Evolutionary conservation across 2,888 invertebrate genomes (phyloP), one percentile per base, ranked within the genome.

Genomic region (Platycheirus rosarum): DNA sequence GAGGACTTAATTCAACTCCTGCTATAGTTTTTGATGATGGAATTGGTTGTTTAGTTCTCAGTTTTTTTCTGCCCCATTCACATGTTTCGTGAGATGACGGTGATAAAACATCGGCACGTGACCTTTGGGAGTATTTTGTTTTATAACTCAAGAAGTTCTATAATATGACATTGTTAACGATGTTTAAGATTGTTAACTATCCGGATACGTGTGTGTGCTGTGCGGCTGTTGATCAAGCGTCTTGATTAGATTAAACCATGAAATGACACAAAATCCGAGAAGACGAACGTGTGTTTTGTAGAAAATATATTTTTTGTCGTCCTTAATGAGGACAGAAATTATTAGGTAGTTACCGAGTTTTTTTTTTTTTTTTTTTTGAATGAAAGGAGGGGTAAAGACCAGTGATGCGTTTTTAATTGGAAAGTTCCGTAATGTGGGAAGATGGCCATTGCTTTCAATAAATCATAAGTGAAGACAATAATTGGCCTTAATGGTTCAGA

Each of bases 101-200:
- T 40, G 80, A 71, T 60, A 62, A 53, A 71, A 65, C 70, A 76
- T 53, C 48, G 77, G 62, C 82, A 82, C 82, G 82, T 82, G 82
- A 77, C 77, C 57, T 42, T 77, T 71, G 82, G 82, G 23, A 14
- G 6, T 13, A 23, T 53, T 23, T 23, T 26, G 46, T 49, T 32
- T 73, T 69, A 40, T 5, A 18, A 40, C 35, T 44, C 70, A 57
- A 75, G 57, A 80, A 71, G 71, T 63, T 63, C n/a, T n/a, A 35
- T 71, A 76, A 82, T 77, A 82, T 77, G 71, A 76, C 82, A 73
- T 77, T 77, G 82, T 82, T 82, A 82, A 77, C 82, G 71, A 82
- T 76, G 71, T 70, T 63, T 35, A 68, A 76, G 76, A 71, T 76
- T 82, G 71, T 71, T 77, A 71, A 73, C 71, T 82, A 51, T 55